These are phyloP conservation scores for Caenorhabditis macrosperma DNA, from an alignment of 2,888 invertebrate species.

Conservation along the genomic window DNA sequence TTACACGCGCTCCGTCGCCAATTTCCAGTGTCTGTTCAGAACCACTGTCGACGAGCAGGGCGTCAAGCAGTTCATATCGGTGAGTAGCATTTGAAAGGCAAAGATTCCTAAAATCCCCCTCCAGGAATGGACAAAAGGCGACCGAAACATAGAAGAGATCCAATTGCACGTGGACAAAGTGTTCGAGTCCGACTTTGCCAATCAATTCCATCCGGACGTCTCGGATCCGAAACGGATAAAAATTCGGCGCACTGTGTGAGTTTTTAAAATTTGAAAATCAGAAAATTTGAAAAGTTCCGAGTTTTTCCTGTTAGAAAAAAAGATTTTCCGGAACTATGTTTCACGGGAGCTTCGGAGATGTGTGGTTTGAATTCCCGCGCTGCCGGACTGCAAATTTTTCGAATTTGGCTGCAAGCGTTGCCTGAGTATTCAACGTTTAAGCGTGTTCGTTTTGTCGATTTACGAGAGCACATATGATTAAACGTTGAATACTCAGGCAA, in stretches of 20 bases:
- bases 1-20: background rate
- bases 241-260: conserved; percentile 1
- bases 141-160: conserved; percentile 37
- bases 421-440: no score
- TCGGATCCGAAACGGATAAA: conserved; percentile 25
- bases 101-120: no score
- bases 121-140: conserved; percentile 37
- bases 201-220: conserved; percentile 4
- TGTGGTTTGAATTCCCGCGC: no score
- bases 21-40: conserved; percentile 36
- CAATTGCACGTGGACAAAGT: conserved; percentile 41
- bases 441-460: no score
- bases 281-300: background rate
- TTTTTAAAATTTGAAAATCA: conserved; percentile 6
- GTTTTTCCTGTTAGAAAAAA: no score
- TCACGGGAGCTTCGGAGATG: no score
- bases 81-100: no score
- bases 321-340: no score
- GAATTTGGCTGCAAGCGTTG: no score
- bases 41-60: conserved; percentile 27
- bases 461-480: no score
- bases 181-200: conserved; percentile 8
- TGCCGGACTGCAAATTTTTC: no score
- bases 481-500: no score
- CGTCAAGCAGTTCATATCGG: conserved; percentile 10